Percentiles rank a stretch among this genome's conserved stretches.
Conservation (phyloP, 2,113 vertebrate species). For the Zosterops borbonicus region DNA sequence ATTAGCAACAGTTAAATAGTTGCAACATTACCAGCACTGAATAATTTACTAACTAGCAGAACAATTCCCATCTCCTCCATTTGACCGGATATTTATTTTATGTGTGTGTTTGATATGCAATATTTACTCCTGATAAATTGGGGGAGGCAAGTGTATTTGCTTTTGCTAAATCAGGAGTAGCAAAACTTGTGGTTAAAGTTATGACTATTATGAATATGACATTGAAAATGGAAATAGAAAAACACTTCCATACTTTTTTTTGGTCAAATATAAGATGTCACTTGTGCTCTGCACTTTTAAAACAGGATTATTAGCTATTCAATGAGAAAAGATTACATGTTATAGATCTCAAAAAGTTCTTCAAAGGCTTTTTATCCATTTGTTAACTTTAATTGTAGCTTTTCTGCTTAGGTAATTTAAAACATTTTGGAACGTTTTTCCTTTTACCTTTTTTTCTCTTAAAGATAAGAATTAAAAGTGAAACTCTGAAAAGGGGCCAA, state of each 20-base stretch:
- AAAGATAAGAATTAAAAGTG: neutral
- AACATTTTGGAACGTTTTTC: neutral
- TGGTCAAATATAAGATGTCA: neutral
- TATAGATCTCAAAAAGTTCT: neutral
- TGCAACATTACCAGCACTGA: conserved; percentile 10
- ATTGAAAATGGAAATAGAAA: neutral
- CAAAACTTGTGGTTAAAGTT: neutral
- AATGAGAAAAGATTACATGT: neutral
- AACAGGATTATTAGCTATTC: neutral
- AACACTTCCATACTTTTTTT: neutral
- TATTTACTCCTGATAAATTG: conserved; percentile 33
- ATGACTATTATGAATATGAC: neutral
- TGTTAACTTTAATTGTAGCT: neutral
- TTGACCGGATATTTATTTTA: conserved; percentile 46
- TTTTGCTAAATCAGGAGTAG: conserved; percentile 26
- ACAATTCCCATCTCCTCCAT: neutral
- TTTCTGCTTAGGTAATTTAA: neutral
- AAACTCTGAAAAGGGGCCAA: neutral
- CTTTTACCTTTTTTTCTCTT: neutral
- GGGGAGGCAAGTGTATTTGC: conserved; percentile 11
- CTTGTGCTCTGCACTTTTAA: neutral
- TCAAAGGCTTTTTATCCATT: neutral
- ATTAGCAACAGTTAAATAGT: conserved; percentile 19
- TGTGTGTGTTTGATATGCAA: neutral
- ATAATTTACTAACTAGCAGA: conserved; percentile 33